Percentiles rank a stretch among this genome's conserved stretches.
phyloP scores from a whole-genome alignment of 1,140 invertebrate genomes.

The Homarus americanus region DNA sequence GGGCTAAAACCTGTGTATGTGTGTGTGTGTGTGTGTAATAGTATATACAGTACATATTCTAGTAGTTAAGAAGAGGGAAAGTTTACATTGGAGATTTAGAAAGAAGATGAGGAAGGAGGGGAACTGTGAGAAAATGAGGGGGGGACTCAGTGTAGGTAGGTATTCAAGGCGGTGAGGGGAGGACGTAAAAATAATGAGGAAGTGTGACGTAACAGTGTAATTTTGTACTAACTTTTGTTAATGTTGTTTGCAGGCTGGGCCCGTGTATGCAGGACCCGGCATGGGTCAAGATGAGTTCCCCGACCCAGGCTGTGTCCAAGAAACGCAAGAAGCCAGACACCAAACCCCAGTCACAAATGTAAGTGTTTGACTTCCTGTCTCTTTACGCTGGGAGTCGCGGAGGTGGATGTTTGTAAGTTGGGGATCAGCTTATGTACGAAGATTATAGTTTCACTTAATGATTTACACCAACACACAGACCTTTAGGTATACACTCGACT shows the following conservation, averaged over 20 bases:
- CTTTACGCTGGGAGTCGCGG: no score
- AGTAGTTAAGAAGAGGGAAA: no score
- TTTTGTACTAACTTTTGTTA: background rate
- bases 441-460: no score
- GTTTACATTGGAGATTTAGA: no score
- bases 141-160: background rate
- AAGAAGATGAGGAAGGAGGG: background rate
- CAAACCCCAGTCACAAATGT: slow-evolving; percentile 90
- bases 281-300: slow-evolving; percentile 89
- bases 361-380: slow-evolving; percentile 78
- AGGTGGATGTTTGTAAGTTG: no score
- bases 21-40: slow-evolving; percentile 14
- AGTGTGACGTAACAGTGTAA: background rate
- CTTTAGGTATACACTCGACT: no score
- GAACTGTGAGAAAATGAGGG: no score
- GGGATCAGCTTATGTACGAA: background rate
- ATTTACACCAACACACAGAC: no score
- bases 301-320: slow-evolving; percentile 79
- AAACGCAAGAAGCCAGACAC: slow-evolving; percentile 90
- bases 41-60: no score
- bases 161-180: background rate
- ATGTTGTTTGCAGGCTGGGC: slow-evolving; percentile 83
- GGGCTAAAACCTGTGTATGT: background rate
- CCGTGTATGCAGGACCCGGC: slow-evolving; percentile 89
- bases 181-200: background rate